phyloP scores from a whole-genome alignment of 2,113 vertebrate species.

The Varanus komodoensis region DNA sequence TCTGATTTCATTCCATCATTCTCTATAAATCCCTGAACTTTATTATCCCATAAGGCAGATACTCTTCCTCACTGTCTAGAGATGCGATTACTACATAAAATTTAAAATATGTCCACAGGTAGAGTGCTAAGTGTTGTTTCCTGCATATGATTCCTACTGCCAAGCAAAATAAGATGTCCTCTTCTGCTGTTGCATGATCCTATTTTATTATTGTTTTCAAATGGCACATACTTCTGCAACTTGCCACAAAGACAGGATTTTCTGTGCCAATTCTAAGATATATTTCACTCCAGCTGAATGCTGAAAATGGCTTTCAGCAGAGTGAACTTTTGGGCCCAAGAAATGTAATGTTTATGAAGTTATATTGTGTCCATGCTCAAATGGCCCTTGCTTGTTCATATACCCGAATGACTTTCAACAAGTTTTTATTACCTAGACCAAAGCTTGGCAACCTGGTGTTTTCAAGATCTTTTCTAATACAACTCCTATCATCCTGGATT shows the following conservation, averaged over 20 bases:
- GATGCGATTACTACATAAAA: slow-evolving; percentile 14
- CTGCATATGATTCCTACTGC: not conserved
- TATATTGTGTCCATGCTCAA: not conserved
- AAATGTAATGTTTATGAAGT: not conserved
- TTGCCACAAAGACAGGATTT: not conserved
- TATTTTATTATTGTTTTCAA: not conserved
- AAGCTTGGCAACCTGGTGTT: not conserved
- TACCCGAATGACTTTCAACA: not conserved
- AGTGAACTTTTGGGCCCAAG: not conserved
- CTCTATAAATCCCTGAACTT: slow-evolving; percentile 53
- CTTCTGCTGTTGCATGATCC: not conserved
- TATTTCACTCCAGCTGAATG: not conserved
- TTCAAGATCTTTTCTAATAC: not conserved
- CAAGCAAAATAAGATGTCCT: not conserved
- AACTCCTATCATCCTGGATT: not conserved
- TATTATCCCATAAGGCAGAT: slow-evolving; percentile 27
- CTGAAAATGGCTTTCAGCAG: not conserved
- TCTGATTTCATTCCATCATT: slow-evolving; percentile 48
- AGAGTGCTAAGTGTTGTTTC: not conserved
- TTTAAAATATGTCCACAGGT: not conserved
- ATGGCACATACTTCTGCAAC: not conserved
- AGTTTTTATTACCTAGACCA: not conserved
- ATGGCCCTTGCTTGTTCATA: not conserved
- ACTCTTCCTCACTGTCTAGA: slow-evolving; percentile 36
- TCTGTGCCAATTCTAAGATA: not conserved